A percentile compares a stretch with the other conserved stretches of the same genome.
Evolutionary conservation across 2,113 vertebrate species (phyloP).

Genomic region (Crotalus horridus): DNA sequence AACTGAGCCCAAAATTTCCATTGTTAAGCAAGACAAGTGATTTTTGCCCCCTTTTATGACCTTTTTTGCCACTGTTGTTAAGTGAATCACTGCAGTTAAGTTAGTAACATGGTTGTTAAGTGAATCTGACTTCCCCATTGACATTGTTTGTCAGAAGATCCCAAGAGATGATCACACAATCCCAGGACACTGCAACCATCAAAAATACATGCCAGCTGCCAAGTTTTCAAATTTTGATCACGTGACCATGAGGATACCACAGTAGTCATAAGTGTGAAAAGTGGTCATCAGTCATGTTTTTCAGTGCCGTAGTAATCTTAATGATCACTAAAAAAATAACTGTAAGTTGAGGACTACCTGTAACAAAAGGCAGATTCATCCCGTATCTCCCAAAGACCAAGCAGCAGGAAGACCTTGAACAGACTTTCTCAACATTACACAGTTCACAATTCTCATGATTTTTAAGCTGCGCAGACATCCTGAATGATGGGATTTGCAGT

Average conservation of each 20-base stretch:
- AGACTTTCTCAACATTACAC: background rate
- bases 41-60: background rate
- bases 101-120: background rate
- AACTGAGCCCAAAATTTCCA: background rate
- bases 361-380: constrained; percentile 47
- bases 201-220: background rate
- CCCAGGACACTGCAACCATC: background rate
- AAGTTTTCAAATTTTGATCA: background rate
- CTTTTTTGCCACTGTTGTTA: background rate
- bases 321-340: background rate
- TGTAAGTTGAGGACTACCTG: background rate
- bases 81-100: background rate
- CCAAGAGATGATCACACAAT: background rate
- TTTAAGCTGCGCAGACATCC: background rate
- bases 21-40: background rate
- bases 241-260: background rate
- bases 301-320: background rate
- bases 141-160: background rate
- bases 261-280: background rate
- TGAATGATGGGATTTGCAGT: background rate
- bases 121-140: background rate
- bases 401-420: constrained; percentile 14
- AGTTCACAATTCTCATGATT: background rate
- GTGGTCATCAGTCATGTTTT: background rate
- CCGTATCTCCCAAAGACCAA: background rate